A percentile compares a stretch with the other conserved stretches of the same genome.
phyloP scores from a whole-genome alignment of 2,888 invertebrate genomes.

The Callimorpha dominula region DNA sequence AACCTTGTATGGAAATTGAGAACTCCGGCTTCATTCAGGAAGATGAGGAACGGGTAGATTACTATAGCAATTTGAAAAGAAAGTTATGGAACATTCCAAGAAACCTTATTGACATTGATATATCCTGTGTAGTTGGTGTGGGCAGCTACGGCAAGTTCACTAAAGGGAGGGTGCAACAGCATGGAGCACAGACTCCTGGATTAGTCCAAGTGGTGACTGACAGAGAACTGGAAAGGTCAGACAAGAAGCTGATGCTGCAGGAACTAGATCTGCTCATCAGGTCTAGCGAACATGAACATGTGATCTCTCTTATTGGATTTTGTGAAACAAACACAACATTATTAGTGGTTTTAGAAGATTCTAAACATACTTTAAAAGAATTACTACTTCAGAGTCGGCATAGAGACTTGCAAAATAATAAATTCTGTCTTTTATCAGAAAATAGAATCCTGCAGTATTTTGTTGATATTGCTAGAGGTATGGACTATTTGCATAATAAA shows the following conservation, averaged over 20 bases:
- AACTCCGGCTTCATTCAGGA: constrained; percentile 93
- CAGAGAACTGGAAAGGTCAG: constrained; percentile 81
- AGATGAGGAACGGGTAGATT: constrained; percentile 89
- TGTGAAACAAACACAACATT: constrained; percentile 92
- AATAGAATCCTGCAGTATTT: constrained; percentile 88
- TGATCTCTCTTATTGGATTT: constrained; percentile 91
- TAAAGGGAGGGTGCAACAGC: constrained; percentile 89
- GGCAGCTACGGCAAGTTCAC: constrained; percentile 94
- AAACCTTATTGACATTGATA: constrained; percentile 90
- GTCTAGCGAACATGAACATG: constrained; percentile 90
- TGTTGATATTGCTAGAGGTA: constrained; percentile 89
- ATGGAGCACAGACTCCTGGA: constrained; percentile 83
- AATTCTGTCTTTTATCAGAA: constrained; percentile 88
- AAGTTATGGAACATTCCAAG: constrained; percentile 91
- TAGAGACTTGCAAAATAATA: constrained; percentile 82
- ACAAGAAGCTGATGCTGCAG: constrained; percentile 87
- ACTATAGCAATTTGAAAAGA: constrained; percentile 91
- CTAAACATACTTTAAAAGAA: constrained; percentile 89
- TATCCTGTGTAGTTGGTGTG: constrained; percentile 89
- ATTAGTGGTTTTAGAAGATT: constrained; percentile 91
- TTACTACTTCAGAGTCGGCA: constrained; percentile 88
- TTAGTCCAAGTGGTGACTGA: constrained; percentile 90
- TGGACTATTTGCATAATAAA: constrained; percentile 89
- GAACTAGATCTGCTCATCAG: constrained; percentile 91
- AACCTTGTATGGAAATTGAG: constrained; percentile 93